phyloP scores from a whole-genome alignment of 1,140 invertebrate species.

The Drosophila tsacasi region DNA sequence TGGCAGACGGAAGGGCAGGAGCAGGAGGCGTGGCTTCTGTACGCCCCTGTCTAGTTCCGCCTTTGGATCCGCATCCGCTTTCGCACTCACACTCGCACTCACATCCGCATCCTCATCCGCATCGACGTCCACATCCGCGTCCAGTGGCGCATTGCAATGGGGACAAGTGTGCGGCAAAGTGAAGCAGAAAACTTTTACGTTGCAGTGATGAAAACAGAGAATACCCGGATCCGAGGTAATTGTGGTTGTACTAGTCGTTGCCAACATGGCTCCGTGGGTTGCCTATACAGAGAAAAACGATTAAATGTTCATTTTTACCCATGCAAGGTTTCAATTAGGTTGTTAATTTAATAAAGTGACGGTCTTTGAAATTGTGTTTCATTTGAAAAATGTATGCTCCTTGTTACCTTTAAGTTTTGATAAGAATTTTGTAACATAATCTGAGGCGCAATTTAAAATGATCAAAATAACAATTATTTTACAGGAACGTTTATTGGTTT shows the following conservation, averaged over 20 bases:
- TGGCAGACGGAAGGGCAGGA: conserved; percentile 90
- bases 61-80: conserved; percentile 33
- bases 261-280: conserved; percentile 41
- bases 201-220: conserved; percentile 93
- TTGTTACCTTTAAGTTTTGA: neutral
- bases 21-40: conserved; percentile 84
- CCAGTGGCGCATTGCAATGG: conserved; percentile 88
- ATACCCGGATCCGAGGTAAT: conserved; percentile 90
- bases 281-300: conserved; percentile 1
- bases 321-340: neutral
- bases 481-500: neutral
- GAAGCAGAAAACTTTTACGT: conserved; percentile 92
- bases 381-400: rapidly evolving
- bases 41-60: conserved; percentile 24
- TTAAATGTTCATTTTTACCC: too few species aligned
- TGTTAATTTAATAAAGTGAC: too few species aligned
- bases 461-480: neutral
- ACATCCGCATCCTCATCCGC: conserved; percentile 32
- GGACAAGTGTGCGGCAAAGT: conserved; percentile 90
- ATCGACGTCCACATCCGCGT: conserved; percentile 83
- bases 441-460: neutral
- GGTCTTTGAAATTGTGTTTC: too few species aligned
- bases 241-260: conserved; percentile 69
- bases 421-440: neutral
- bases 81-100: conserved; percentile 8